Evolutionary conservation across 2,113 vertebrate genomes (phyloP), one percentile per base, ranked within the genome.

Genomic region (Pithys albifrons): DNA sequence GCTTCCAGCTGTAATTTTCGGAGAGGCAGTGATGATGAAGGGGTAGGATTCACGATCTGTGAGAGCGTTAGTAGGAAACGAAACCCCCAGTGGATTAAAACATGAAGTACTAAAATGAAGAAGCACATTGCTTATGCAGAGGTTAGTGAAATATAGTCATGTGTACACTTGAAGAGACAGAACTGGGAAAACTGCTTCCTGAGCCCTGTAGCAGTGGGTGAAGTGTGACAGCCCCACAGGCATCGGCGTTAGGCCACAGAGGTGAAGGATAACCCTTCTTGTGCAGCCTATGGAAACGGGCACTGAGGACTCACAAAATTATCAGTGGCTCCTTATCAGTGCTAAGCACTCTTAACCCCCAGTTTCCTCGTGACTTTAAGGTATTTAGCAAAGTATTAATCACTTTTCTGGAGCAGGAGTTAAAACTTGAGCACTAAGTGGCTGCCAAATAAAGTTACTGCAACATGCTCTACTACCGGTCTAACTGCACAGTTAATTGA

Each of bases 401-500:
- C 69, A 65, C 76, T 76, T 90, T 84, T 54, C 62, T 76, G 52
- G 62, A 66, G 58, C 28, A 24, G 48, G 28, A 82, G 29, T 88
- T 86, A 52, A 72, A 87, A 58, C 33, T 80, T 74, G 33, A 37
- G 39, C 35, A 10, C 37, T 43, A 70, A 86, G 80, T 37, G 31
- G 28, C 62, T 76, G 80, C 88, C 86, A 80, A 77, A 78, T 86
- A 29, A 93, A 85, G 82, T 94, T 93, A 77, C 67, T 79, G 69
- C 35, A 48, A 8, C 37, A 18, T 28, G 37, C 55, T 66, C 33
- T 12, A 0, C 29, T 31, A 37, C 62, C 86, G 54, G 5, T 73
- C 57, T 65, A 22, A 12, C 61, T 46, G 58, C 37, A 10, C 69
- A 49, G 69, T 82, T 97, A 96, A 96, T 96, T 91, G 94, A 95